Percentiles rank a stretch among this genome's conserved stretches.
phyloP scores from a whole-genome alignment of 2,888 invertebrate genomes.

The Chelonus formosanus region DNA sequence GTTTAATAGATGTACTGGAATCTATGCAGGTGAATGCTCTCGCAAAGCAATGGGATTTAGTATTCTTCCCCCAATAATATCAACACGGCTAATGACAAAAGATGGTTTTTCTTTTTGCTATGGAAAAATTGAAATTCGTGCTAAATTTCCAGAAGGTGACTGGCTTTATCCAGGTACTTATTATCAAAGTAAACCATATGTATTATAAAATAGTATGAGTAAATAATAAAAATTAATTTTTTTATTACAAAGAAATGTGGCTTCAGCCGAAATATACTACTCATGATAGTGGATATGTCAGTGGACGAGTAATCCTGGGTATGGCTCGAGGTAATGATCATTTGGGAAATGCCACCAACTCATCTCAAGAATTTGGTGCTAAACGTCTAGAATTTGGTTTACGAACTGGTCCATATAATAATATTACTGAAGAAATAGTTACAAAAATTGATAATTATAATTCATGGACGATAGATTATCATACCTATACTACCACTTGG shows the following conservation, averaged over 20 bases:
- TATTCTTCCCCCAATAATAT: conserved; percentile 66
- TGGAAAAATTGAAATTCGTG: conserved; percentile 67
- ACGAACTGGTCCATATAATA: conserved; percentile 43
- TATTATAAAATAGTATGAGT: no score
- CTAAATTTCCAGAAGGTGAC: conserved; percentile 68
- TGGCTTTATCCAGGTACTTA: conserved; percentile 69
- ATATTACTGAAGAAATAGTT: conserved; percentile 47
- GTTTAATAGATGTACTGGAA: conserved; percentile 62
- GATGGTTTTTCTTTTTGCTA: conserved; percentile 64
- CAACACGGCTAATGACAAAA: conserved; percentile 65
- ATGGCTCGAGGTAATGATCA: conserved; percentile 65
- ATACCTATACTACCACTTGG: conserved; percentile 68
- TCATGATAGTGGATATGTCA: conserved; percentile 55
- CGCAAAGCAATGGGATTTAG: conserved; percentile 54
- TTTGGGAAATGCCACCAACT: conserved; percentile 39
- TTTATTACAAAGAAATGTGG: conserved; percentile 60
- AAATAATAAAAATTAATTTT: conserved; percentile 11
- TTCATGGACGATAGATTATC: conserved; percentile 64
- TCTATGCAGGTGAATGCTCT: conserved; percentile 53
- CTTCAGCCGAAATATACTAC: conserved; percentile 55
- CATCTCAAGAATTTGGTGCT: conserved; percentile 43
- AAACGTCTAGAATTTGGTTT: conserved; percentile 56
- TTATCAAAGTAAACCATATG: conserved; percentile 1
- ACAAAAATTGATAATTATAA: conserved; percentile 38
- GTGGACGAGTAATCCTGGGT: conserved; percentile 67